These are phyloP conservation scores for Leguminivora glycinivorella DNA, from an alignment of 1,140 invertebrate genomes.

Conservation along the genomic window DNA sequence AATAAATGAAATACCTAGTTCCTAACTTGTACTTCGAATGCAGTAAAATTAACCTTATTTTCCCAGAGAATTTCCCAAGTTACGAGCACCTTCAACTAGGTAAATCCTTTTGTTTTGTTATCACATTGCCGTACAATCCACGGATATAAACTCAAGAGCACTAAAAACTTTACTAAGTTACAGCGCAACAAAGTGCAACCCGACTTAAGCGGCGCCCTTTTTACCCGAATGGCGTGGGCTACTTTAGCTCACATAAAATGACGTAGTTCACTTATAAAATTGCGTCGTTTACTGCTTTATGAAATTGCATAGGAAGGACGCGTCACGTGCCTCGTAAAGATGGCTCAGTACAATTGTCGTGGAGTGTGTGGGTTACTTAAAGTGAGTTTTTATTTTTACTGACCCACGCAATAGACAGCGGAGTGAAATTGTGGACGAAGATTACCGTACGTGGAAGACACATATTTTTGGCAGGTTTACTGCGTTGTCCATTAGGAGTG, in stretches of 20 bases:
- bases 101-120: conserved; percentile 14
- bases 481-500: background rate
- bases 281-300: background rate
- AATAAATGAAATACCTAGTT: too few relatives aligned
- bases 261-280: background rate
- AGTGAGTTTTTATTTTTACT: conserved; percentile 13
- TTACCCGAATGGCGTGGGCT: background rate
- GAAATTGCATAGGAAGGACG: background rate
- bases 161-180: conserved; percentile 22
- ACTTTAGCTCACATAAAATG: background rate
- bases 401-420: background rate
- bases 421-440: background rate
- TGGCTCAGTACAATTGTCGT: background rate
- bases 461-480: background rate
- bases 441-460: background rate
- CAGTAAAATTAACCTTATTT: background rate
- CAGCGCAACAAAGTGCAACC: conserved; percentile 1
- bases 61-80: background rate
- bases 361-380: background rate
- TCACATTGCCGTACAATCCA: conserved; percentile 7
- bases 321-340: conserved; percentile 18
- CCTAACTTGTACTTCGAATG: too few relatives aligned
- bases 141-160: conserved; percentile 7
- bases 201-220: conserved; percentile 20
- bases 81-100: background rate